These are phyloP conservation scores for Rhynchophorus ferrugineus DNA, from an alignment of 1,140 invertebrate genomes.

Conservation along the genomic window DNA sequence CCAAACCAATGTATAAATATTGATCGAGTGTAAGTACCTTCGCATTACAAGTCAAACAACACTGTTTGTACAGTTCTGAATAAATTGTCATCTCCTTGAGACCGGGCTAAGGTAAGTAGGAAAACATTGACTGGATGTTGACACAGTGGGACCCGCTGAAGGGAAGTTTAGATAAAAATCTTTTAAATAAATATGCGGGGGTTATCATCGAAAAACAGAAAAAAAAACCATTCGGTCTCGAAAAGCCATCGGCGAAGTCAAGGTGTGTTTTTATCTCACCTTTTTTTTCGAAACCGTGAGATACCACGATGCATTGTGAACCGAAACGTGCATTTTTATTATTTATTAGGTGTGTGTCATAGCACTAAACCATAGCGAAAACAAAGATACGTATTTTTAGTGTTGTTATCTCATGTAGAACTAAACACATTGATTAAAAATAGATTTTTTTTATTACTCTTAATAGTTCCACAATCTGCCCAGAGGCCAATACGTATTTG, in stretches of 20 bases:
- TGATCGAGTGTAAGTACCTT: slow-evolving; percentile 12
- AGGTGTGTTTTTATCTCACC: background rate
- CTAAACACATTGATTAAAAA: too few species aligned
- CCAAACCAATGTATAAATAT: slow-evolving; percentile 9
- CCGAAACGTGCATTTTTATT: too few species aligned
- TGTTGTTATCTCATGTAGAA: too few species aligned
- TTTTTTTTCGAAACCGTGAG: too few species aligned
- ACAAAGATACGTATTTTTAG: too few species aligned
- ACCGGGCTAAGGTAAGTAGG: slow-evolving; percentile 6
- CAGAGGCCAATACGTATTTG: too few species aligned
- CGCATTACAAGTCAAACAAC: slow-evolving; percentile 13
- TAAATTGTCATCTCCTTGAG: slow-evolving; percentile 15
- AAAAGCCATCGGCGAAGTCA: background rate
- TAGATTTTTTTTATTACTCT: too few species aligned
- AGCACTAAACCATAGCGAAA: too few species aligned
- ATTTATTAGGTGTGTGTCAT: too few species aligned
- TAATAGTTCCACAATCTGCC: too few species aligned
- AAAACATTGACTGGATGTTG: slow-evolving; percentile 8
- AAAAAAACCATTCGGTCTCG: background rate
- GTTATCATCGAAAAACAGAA: slow-evolving; percentile 1
- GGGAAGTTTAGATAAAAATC: slow-evolving; percentile 7
- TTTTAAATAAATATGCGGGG: slow-evolving; percentile 4
- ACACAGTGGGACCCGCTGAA: background rate
- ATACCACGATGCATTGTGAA: too few species aligned
- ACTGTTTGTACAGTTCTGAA: slow-evolving; percentile 11